Conservation (phyloP, 1,140 invertebrate species). For the Saccostrea glomerata region DNA sequence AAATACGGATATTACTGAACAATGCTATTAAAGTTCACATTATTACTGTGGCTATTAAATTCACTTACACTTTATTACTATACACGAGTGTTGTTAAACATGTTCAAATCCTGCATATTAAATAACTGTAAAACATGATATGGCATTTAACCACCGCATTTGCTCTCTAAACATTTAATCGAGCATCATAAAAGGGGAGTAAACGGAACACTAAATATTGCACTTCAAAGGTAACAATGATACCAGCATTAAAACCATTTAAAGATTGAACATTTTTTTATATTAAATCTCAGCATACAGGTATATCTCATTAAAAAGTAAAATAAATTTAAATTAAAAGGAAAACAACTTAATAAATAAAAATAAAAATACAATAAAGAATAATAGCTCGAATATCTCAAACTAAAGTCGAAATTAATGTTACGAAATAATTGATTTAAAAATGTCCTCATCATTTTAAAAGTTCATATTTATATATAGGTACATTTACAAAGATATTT, state of each 20-base stretch:
- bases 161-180: constrained; percentile 26
- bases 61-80: constrained; percentile 9
- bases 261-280: not conserved
- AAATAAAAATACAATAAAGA: too few species aligned
- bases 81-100: constrained; percentile 25
- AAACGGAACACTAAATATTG: not conserved
- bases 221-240: not conserved
- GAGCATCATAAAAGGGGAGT: not conserved
- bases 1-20: not conserved
- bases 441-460: too few species aligned
- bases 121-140: constrained; percentile 17
- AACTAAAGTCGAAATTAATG: too few species aligned
- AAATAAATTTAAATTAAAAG: too few species aligned
- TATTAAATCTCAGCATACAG: too few species aligned
- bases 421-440: too few species aligned
- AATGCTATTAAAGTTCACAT: not conserved
- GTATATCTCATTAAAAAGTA: too few species aligned
- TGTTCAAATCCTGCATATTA: not conserved
- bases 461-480: too few species aligned
- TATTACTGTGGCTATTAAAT: constrained; percentile 11
- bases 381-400: too few species aligned
- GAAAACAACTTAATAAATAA: too few species aligned
- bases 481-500: too few species aligned
- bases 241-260: not conserved
- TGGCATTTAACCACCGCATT: constrained; percentile 24